Evolutionary conservation across 2,797 vertebrate genomes (phyloP).

Genomic region (Rhincodon typus): DNA sequence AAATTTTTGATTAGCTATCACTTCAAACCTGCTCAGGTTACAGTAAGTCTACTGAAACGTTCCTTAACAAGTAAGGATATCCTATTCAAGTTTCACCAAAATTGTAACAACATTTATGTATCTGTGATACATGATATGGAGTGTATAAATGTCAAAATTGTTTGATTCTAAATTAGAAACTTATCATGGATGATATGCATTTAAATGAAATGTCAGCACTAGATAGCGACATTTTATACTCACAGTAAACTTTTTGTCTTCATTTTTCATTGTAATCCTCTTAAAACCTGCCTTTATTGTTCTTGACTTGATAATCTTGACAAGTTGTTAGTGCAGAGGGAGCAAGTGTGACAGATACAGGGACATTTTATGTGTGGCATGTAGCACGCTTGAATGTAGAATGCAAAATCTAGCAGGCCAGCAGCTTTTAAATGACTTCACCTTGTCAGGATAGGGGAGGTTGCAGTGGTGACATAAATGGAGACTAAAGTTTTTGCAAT

Average conservation of each 20-base stretch:
- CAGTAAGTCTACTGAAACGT: neutral
- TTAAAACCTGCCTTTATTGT: neutral
- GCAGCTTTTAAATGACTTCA: neutral
- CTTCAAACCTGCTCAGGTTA: neutral
- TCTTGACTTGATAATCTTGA: neutral
- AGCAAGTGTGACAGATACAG: neutral
- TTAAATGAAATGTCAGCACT: neutral
- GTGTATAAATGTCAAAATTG: neutral
- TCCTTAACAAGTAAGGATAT: neutral
- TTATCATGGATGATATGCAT: neutral
- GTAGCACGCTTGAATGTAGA: too few relatives aligned
- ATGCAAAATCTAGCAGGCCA: neutral
- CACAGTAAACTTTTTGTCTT: neutral
- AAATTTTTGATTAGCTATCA: conserved; percentile 38
- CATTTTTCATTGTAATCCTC: neutral
- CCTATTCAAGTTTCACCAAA: conserved; percentile 6
- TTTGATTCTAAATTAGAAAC: neutral
- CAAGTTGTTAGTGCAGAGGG: neutral
- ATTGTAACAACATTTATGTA: neutral
- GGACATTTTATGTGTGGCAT: neutral
- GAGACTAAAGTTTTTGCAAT: neutral
- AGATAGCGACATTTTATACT: neutral
- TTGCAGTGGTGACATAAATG: neutral
- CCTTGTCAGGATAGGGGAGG: neutral
- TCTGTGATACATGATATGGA: neutral